phyloP scores from a whole-genome alignment of 2,888 invertebrate genomes.

The Rhimphoctona megacephalus region DNA sequence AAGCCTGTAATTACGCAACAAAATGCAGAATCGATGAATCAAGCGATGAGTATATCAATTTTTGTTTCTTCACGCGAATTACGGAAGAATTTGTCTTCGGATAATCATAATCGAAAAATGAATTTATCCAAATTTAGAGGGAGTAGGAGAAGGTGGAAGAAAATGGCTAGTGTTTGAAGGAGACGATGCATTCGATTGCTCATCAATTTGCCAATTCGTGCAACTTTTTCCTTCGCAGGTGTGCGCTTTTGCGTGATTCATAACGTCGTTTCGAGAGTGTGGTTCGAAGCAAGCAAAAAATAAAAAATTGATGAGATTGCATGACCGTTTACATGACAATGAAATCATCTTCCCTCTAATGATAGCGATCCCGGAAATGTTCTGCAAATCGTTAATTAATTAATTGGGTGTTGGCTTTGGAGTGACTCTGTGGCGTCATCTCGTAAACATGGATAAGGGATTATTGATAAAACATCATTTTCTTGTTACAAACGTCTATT shows the following conservation, averaged over 20 bases:
- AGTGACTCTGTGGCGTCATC: background rate
- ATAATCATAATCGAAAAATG: too few relatives aligned
- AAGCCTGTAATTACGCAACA: conserved; percentile 2
- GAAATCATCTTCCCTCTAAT: conserved; percentile 6
- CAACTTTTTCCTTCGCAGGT: background rate
- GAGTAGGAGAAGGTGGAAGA: too few relatives aligned
- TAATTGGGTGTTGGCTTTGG: conserved; percentile 59
- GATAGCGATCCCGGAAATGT: conserved; percentile 53
- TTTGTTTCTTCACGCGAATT: too few relatives aligned
- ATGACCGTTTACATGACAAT: background rate
- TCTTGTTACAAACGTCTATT: conserved; percentile 37
- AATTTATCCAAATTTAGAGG: too few relatives aligned
- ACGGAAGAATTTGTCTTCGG: too few relatives aligned
- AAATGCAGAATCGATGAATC: background rate
- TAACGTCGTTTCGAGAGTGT: background rate
- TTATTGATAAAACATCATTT: conserved; percentile 64
- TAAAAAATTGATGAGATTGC: background rate
- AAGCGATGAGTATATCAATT: background rate
- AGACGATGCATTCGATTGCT: conserved; percentile 1
- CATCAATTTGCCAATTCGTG: background rate
- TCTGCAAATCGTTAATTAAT: conserved; percentile 32
- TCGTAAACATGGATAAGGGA: conserved; percentile 52
- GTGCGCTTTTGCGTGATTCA: conserved; percentile 9
- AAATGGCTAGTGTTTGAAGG: background rate
- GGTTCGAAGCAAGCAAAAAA: background rate